Conservation (phyloP, 2,888 invertebrate species). For the Lutraria lutraria region DNA sequence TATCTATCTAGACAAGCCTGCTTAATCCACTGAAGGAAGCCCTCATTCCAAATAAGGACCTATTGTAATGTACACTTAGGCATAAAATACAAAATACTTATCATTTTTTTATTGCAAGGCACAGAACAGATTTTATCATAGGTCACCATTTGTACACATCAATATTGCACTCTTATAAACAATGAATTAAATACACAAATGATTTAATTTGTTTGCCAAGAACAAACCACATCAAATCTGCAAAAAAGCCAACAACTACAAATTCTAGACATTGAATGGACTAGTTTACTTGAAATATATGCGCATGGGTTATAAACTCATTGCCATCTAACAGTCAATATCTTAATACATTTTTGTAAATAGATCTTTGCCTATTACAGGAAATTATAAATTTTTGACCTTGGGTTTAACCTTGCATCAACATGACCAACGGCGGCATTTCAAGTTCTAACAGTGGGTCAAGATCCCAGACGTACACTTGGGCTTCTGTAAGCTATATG, state of each 20-base stretch:
- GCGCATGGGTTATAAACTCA: too few relatives aligned
- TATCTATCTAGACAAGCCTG: neutral
- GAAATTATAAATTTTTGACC: too few relatives aligned
- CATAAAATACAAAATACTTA: slow-evolving; percentile 24
- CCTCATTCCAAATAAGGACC: neutral
- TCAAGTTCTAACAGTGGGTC: too few relatives aligned
- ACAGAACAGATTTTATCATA: neutral
- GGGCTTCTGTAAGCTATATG: too few relatives aligned
- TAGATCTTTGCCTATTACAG: too few relatives aligned
- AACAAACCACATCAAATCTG: neutral
- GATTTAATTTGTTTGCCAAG: neutral
- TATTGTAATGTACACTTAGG: neutral
- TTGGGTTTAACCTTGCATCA: too few relatives aligned
- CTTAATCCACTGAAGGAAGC: neutral
- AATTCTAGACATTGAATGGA: too few relatives aligned
- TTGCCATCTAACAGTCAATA: too few relatives aligned
- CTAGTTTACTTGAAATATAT: too few relatives aligned
- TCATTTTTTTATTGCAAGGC: neutral
- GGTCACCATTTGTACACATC: slow-evolving; percentile 1
- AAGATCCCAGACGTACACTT: too few relatives aligned
- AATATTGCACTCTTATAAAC: slow-evolving; percentile 11
- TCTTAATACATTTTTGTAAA: too few relatives aligned
- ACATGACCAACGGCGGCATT: too few relatives aligned
- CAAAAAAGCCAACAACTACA: neutral
- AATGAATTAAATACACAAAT: slow-evolving; percentile 4